Base-by-base conservation (phyloP, 2,888 invertebrate genomes). In the Spodoptera exigua region DNA sequence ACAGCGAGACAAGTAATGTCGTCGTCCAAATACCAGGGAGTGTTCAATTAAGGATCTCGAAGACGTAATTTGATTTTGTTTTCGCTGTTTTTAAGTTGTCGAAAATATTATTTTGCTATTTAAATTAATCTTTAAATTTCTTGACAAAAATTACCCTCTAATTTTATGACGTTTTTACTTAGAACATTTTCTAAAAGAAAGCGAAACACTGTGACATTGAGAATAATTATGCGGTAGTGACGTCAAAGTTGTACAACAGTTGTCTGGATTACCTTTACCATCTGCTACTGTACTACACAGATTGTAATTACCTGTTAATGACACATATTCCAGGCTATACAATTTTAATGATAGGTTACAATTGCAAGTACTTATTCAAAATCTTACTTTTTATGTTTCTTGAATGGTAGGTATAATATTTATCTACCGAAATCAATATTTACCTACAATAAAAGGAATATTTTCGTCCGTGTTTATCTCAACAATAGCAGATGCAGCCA, bases 191-290 rank as follows among this genome's bases (percentile, higher is more conserved):
- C 27, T 21, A 41, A 48, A 59, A 60, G 53, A 51, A 45, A 47
- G 32, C 36, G 32, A 43, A 49, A n/a, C 21, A 10, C 11, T 21
- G 14, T 46, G 48, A 17, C 51, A 55, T 58, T 57, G 53, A 35
- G 48, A 53, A 55, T 53, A 70, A 69, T 60, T 74, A 65, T 73
- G 75, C 55, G 64, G 73, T 76, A 61, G 76, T 75, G 65, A 73
- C 73, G 66, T 17, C 69, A 65, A 74, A 80, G 74, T 78, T 75
- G 74, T 77, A 76, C 77, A 76, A 77, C 85, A 82, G 63, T 69
- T 71, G 62, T 71, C 21, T 75, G 72, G 70, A 74, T 68, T 67
- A 71, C 79, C 78, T 78, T 70, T 81, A 80, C 76, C 79, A 81
- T 80, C 80, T 81, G 80, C 79, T 81, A 80, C 78, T 80, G 75